phyloP scores from a whole-genome alignment of 1,140 invertebrate genomes.

The Trichonephila clavata region DNA sequence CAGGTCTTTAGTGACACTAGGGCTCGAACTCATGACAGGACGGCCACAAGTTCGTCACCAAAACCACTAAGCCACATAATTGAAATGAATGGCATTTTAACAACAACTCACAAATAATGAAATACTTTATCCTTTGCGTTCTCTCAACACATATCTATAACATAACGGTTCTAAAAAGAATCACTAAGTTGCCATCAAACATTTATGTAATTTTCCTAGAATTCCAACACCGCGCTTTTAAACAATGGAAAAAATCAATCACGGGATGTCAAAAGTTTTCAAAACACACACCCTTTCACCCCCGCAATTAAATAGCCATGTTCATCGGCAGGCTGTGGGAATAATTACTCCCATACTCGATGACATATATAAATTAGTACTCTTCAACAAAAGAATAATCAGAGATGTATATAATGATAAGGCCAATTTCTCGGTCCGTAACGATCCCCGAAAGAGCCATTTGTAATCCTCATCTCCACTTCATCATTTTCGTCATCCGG shows the following conservation, averaged over 20 bases:
- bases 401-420: neutral
- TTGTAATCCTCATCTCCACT: neutral
- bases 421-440: neutral
- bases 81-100: no score
- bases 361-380: slow-evolving; percentile 3
- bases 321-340: neutral
- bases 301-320: neutral
- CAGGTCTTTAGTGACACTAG: no score
- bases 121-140: no score
- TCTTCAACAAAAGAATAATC: neutral
- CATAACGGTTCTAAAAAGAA: neutral
- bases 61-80: no score
- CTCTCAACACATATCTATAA: no score
- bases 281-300: slow-evolving; percentile 20
- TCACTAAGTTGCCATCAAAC: neutral
- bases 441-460: neutral
- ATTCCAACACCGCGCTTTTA: no score
- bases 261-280: neutral
- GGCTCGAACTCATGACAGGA: no score
- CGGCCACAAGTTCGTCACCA: no score
- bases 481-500: slow-evolving; percentile 20
- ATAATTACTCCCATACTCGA: neutral
- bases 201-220: neutral
- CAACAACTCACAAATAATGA: no score
- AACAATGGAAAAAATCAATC: neutral